Base-by-base conservation (phyloP, 2,888 invertebrate genomes). In the Stegana nigrithorax region DNA sequence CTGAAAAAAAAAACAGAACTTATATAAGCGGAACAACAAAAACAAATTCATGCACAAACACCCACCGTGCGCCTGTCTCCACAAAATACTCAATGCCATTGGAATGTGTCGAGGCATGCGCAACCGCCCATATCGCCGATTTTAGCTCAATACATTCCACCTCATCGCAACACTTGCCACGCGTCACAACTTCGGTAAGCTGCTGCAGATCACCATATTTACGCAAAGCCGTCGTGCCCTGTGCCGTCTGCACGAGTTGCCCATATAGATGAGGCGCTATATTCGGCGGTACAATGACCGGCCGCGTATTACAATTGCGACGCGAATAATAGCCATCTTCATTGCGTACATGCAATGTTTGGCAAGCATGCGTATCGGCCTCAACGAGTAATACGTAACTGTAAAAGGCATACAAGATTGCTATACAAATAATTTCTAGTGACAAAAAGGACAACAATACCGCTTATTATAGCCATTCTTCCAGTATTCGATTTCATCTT, bases 371-470 rank as follows among this genome's bases (percentile, higher is more conserved):
- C 72, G 96, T 91, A 70, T 93, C 91, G 56, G 94, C 93, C 84
- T 98, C 98, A 29, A 98, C 91, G 26, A 97, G 86, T 10, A 92
- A 90, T 2, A 96, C 95, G 86, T 98, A 98, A 73, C 94, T 89
- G 68, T 17, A 44, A 53, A 17, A 53, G 21, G 21, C n/a, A n/a
- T n/a, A n/a, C n/a, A n/a, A n/a, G n/a, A n/a, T n/a, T n/a, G n/a
- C n/a, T n/a, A 12, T 36, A 19, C 78, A 76, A 81, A n/a, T n/a
- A n/a, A n/a, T n/a, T n/a, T n/a, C n/a, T n/a, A n/a, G n/a, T n/a
- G n/a, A n/a, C n/a, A n/a, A n/a, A n/a, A n/a, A n/a, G n/a, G n/a
- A n/a, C n/a, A n/a, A n/a, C n/a, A n/a, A n/a, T n/a, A 91, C 91
- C 91, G 89, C 83, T 90, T 91, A 78, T 92, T 92, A 76, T 91